Conservation (phyloP, 2,797 vertebrate genomes). For the Gallinago stenura region DNA sequence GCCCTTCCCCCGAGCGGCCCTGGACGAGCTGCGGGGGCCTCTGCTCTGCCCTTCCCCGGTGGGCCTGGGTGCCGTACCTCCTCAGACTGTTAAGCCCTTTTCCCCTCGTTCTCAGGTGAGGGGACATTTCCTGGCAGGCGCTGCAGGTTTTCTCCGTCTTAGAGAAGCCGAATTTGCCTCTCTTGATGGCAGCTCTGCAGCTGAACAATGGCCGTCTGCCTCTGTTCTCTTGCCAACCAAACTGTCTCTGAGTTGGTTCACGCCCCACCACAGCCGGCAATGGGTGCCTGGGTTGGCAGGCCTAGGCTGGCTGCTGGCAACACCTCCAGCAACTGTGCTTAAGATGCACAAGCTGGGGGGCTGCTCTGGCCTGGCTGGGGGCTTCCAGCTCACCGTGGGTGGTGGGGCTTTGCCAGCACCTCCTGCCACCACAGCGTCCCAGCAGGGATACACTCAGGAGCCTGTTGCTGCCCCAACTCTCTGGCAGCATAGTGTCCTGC, state of each 20-base stretch:
- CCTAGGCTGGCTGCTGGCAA: neutral
- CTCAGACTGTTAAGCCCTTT: neutral
- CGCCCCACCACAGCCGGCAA: fast-evolving
- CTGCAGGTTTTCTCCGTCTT: neutral
- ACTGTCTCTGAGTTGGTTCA: fast-evolving
- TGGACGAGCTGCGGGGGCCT: neutral
- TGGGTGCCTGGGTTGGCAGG: too few relatives aligned
- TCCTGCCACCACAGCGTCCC: fast-evolving
- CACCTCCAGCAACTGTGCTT: fast-evolving
- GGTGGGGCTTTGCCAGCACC: neutral
- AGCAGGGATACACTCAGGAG: fast-evolving
- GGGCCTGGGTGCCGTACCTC: too few relatives aligned
- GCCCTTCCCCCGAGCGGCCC: neutral
- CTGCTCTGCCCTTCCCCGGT: neutral
- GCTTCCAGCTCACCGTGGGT: fast-evolving
- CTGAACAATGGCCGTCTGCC: neutral
- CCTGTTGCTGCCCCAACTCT: neutral
- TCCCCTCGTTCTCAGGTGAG: fast-evolving
- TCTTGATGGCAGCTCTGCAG: neutral
- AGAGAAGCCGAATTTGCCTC: fast-evolving
- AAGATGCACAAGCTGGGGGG: fast-evolving
- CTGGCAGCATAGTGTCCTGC: fast-evolving
- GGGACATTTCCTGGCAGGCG: fast-evolving
- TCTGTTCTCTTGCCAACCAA: fast-evolving
- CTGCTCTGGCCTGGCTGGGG: fast-evolving